phyloP scores from a whole-genome alignment of 1,140 invertebrate genomes.

The Drosophila elegans region DNA sequence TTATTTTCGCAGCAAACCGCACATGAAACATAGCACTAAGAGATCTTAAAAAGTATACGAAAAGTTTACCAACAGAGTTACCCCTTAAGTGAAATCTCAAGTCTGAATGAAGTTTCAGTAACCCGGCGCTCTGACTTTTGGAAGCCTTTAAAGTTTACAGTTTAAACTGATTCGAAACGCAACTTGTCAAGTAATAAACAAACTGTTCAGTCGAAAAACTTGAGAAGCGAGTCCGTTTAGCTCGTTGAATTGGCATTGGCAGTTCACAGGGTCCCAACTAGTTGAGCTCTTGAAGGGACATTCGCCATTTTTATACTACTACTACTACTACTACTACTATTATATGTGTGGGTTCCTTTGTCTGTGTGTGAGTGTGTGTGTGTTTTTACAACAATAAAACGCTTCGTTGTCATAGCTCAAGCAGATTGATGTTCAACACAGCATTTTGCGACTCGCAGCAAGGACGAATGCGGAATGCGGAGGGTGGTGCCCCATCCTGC shows the following conservation, averaged over 20 bases:
- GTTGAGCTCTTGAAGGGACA: conserved; percentile 25
- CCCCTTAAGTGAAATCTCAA: conserved; percentile 2
- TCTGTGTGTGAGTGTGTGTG: conserved; percentile 8
- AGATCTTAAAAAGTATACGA: conserved; percentile 25
- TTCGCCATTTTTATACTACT: conserved; percentile 21
- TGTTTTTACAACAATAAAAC: conserved; percentile 77
- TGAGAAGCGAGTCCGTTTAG: conserved; percentile 41
- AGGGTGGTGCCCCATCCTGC: neutral
- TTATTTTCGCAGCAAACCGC: neutral
- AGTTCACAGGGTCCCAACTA: conserved; percentile 31
- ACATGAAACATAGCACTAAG: conserved; percentile 10
- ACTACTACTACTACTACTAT: too few species aligned
- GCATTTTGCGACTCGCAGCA: conserved; percentile 36
- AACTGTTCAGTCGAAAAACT: conserved; percentile 46
- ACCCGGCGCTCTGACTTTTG: conserved; percentile 9
- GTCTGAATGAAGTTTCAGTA: conserved; percentile 11
- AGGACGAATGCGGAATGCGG: conserved; percentile 1
- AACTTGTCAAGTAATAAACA: conserved; percentile 48
- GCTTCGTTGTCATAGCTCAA: conserved; percentile 78
- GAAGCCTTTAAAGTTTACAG: neutral
- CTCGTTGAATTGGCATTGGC: conserved; percentile 36
- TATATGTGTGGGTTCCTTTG: neutral
- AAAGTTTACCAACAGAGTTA: conserved; percentile 21
- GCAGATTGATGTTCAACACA: conserved; percentile 72
- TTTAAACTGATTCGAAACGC: conserved; percentile 33